These are phyloP conservation scores for Cyclargus thomasi DNA, from an alignment of 1,140 invertebrate species.

Conservation along the genomic window DNA sequence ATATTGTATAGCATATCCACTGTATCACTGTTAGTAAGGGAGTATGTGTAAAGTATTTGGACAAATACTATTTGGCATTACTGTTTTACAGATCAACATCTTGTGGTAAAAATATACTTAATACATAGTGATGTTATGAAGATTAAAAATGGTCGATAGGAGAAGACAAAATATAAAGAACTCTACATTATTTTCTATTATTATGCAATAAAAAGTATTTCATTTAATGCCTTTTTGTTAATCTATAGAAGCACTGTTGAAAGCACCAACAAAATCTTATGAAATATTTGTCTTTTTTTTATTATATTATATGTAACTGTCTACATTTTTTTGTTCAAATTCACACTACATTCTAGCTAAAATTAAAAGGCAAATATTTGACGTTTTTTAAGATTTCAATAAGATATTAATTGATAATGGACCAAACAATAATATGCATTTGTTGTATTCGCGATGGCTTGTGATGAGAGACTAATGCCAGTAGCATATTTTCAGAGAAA, in stretches of 20 bases:
- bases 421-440: background rate
- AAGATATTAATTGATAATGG: background rate
- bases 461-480: background rate
- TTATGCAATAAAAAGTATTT: background rate
- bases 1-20: too few species aligned
- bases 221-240: background rate
- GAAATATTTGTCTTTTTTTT: background rate
- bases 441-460: background rate
- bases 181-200: background rate
- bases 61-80: too few species aligned
- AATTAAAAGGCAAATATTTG: background rate
- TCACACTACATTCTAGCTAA: background rate
- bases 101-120: too few species aligned
- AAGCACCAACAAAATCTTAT: conserved; percentile 8
- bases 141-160: background rate
- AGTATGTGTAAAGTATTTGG: too few species aligned
- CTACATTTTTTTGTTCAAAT: conserved; percentile 5
- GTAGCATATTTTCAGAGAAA: background rate
- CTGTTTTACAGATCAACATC: too few species aligned
- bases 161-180: background rate
- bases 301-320: background rate
- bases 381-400: background rate
- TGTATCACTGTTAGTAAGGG: too few species aligned
- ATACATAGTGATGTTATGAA: too few species aligned
- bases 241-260: conserved; percentile 9